Percentiles rank a stretch among this genome's conserved stretches.
These are phyloP conservation scores for Ornithorhynchus anatinus DNA, from an alignment of 2,113 vertebrate genomes.

Conservation along the genomic window DNA sequence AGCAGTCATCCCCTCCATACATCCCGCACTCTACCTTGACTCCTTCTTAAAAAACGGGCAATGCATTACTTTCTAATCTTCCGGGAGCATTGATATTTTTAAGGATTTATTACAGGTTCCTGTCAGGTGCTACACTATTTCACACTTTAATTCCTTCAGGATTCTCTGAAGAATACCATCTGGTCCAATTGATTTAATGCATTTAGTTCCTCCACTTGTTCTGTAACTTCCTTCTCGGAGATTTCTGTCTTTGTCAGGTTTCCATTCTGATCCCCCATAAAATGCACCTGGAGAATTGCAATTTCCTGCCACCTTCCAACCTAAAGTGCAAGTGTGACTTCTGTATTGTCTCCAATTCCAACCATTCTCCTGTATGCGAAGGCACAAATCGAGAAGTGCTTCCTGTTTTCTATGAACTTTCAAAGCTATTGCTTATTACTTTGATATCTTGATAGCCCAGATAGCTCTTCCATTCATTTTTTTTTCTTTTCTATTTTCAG, in stretches of 20 bases:
- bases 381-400: neutral
- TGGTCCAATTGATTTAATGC: neutral
- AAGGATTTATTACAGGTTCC: neutral
- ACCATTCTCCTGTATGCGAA: neutral
- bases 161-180: neutral
- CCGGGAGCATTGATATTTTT: neutral
- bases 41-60: neutral
- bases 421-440: neutral
- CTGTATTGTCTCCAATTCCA: neutral
- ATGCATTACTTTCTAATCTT: neutral
- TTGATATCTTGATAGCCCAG: neutral
- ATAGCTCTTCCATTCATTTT: neutral
- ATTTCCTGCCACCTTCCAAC: neutral
- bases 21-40: neutral
- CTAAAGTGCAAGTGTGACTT: neutral
- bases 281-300: neutral
- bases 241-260: neutral
- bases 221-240: neutral
- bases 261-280: neutral
- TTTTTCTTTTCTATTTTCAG: neutral
- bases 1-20: too few relatives aligned
- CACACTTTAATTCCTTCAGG: neutral
- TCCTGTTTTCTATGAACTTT: neutral
- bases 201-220: neutral
- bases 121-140: neutral